Base-by-base conservation (phyloP, 92 coral and sea anemone genomes). In the Phenganax marumi region DNA sequence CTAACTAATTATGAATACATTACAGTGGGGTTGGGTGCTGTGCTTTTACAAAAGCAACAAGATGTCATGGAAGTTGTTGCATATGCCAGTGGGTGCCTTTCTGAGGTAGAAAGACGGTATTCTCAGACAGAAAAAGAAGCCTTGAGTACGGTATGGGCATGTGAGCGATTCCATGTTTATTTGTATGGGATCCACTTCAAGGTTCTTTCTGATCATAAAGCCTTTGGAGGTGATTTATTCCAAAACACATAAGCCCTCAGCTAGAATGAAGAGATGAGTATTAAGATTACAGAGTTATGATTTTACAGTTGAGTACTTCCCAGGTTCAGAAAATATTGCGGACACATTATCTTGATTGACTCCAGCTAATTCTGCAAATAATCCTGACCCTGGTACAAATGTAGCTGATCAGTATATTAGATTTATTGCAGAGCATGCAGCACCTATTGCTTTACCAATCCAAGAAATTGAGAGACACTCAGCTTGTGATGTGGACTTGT, bases 381-480 rank as follows among this genome's bases (percentile, higher is more conserved):
- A 52, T 10, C 17, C 83, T 63, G 70, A 79, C 79, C 64, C 54
- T 63, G 13, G 70, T 26, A 26, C 79, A 47, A 82, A 76, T 10
- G 85, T 72, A 69, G 60, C 80, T 0, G 85, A 81, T 46, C 84
- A 76, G 66, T 85, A 89, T 53, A 58, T 85, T 8, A 74, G 62
- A n/a, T 70, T 77, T 68, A 79, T 81, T 14, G 89, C 89, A 17
- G 79, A 21, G 48, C 66, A 60, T 47, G 83, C 89, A 55, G 88
- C 87, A 19, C 93, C 93, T 17, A 49, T 52, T 71, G 91, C 91
- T 56, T 12, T 85, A 83, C 54, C 92, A 25, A 90, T 88, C 6
- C 74, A 81, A 77, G 93, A 87, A 70, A 80, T 87, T 17, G 91
- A 87, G 73, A 52, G 71, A 22, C 86, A 73, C 21, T 84, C 69